Base-by-base conservation (phyloP, 2,797 vertebrate species). In the Eulemur rubriventer region DNA sequence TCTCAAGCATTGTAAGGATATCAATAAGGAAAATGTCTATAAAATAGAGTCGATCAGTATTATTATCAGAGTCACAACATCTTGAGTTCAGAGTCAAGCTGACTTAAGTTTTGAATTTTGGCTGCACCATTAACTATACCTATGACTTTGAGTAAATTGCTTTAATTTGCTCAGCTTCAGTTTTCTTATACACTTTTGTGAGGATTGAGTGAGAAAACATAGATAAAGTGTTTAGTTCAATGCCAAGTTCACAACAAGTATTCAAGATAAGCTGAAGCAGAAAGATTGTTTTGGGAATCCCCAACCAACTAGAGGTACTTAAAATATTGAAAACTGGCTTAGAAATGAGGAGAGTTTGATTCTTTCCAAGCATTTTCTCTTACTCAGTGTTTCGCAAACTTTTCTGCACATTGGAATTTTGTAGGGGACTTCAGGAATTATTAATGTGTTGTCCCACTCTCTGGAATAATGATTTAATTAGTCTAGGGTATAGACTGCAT, bases 221-320 rank as follows among this genome's bases (percentile, higher is more conserved):
- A 61, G 22, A 10, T 24, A 48, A 33, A 30, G n/a, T 24, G 17
- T 8, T 76, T 52, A 26, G 6, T 50, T 88, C 57, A 18, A 20
- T 33, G 38, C 2, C 46, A 59, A 72, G 76, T 73, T 18, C 55
- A 28, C 61, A 65, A 65, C 20, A 65, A 80, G 33, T 28, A 24
- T 20, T 70, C 33, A 89, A 11, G 16, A 73, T 2, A 46, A 70
- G 20, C 1, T 76, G 13, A 92, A 87, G 16, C 9, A 46, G 18
- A 30, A 86, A 50, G 24, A 59, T 33, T 35, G 24, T 38, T 93
- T 65, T 12, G n/a, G 70, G 16, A 90, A 84, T n/a, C 18, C n/a
- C 4, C 35, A 65, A 22, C 1, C 26, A 65, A 43, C 2, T 1
- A 22, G 3, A 33, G 18, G 0, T 57, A 22, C 1, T 65, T 38